These are phyloP conservation scores for Ectemnius lituratus DNA, from an alignment of 2,888 invertebrate genomes.

Conservation along the genomic window DNA sequence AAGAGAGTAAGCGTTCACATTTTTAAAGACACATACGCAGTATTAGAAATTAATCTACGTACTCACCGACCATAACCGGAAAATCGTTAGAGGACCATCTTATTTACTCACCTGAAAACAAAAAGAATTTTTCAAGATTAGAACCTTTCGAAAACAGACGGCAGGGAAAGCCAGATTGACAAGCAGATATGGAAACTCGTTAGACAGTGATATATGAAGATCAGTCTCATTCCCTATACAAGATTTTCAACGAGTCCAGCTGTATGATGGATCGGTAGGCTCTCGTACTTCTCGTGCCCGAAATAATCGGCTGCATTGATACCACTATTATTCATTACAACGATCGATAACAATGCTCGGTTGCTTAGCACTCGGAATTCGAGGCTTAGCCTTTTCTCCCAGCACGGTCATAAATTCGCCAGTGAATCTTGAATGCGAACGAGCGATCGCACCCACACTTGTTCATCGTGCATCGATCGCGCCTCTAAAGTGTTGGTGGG, in stretches of 20 bases:
- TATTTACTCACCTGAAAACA: conserved; percentile 69
- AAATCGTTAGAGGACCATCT: conserved; percentile 57
- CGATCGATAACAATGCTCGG: background rate
- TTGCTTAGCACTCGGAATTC: background rate
- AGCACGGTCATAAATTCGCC: background rate
- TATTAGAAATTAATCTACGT: conserved; percentile 16
- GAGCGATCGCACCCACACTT: background rate
- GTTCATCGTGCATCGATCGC: background rate
- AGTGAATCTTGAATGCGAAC: background rate
- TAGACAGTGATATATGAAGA: conserved; percentile 6
- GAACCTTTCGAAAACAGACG: background rate
- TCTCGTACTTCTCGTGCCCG: no score
- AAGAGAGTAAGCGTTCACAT: no score
- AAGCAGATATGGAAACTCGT: conserved; percentile 20
- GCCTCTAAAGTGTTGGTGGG: conserved; percentile 7
- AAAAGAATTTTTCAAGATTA: conserved; percentile 46
- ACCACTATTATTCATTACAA: no score
- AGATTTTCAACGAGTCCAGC: conserved; percentile 1
- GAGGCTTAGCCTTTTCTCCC: background rate
- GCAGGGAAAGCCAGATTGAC: background rate
- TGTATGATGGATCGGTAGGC: background rate
- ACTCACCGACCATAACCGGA: conserved; percentile 47
- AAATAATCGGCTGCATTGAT: no score
- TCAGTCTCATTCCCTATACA: background rate
- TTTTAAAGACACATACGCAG: no score